Evolutionary conservation across 1,140 invertebrate genomes (phyloP), one percentile per base, ranked within the genome.

Genomic region (Kradibia gibbosae): DNA sequence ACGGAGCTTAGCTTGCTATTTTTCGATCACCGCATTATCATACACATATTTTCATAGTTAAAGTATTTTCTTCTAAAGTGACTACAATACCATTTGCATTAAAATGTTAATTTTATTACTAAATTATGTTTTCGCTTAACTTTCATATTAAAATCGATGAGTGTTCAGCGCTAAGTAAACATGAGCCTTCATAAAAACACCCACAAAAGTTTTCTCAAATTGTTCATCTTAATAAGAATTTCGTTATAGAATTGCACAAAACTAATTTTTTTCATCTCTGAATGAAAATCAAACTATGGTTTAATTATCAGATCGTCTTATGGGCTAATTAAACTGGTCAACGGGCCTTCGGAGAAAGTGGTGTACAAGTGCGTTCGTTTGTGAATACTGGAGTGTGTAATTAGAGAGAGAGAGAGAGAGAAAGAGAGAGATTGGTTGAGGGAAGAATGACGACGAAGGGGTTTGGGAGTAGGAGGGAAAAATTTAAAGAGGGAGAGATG

Each of bases 261-360:
- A 70, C 34, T 45, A 48, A 53, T 67, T 50, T 53, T 67, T 74
- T 55, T 73, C 25, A 13, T 53, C 34, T 65, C 8, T 25, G 34
- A 2, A 5, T 67, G 4, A 36, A 67, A 45, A 45, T 76, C 3
- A 34, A 76, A 78, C 5, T 42, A 42, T 45, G 31, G 73, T 34
- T 60, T 13, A 34, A 57, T 76, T 57, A 60, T 45, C 25, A 1
- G 28, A 28, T 53, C 28, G 71, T 53, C 4, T 55, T 10, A 42
- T 31, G 1, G 36, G 78, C 11, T 72, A 50, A 73, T 73, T 79
- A 80, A 80, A 73, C 39, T 62, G 78, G 53, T 45, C 60, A 73
- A 73, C 67, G 53, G 8, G 48, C n/a, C 39, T 3, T 4, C 20
- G 70, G 78, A 73, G 78, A 80, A 80, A 80, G 78, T 57, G 78